Percentiles rank a stretch among this genome's conserved stretches.
phyloP scores from a whole-genome alignment of 2,888 invertebrate genomes.

The Terebella lapidaria region DNA sequence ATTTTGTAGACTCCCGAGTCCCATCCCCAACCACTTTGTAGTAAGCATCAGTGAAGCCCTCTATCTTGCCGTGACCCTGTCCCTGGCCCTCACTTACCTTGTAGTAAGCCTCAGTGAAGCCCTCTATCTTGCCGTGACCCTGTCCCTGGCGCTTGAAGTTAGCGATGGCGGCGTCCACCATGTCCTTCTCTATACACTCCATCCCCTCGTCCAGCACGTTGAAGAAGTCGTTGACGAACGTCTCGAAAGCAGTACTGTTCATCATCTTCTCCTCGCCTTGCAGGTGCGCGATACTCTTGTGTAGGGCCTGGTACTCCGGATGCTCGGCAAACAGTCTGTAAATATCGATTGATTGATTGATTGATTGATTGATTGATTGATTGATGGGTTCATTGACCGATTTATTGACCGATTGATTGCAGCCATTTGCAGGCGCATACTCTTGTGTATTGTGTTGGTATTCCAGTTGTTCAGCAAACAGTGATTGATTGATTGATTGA shows the following conservation, averaged over 20 bases:
- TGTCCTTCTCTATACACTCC: slow-evolving; percentile 28
- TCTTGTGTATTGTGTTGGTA: too few species aligned
- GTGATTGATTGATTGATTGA: too few species aligned
- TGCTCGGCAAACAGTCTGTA: slow-evolving; percentile 30
- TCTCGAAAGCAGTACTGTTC: slow-evolving; percentile 32
- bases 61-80: too few species aligned
- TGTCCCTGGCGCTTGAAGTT: slow-evolving; percentile 20
- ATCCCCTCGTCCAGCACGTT: slow-evolving; percentile 36
- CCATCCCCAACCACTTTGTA: not conserved
- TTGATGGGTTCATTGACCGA: too few species aligned
- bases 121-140: slow-evolving; percentile 17
- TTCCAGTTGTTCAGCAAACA: too few species aligned
- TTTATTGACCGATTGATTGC: too few species aligned
- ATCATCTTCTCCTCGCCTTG: slow-evolving; percentile 31
- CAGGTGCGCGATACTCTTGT: slow-evolving; percentile 25
- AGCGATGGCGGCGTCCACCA: slow-evolving; percentile 30
- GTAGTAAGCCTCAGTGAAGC: slow-evolving; percentile 22
- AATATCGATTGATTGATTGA: too few species aligned
- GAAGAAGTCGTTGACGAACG: slow-evolving; percentile 31
- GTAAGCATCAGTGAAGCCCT: not conserved
- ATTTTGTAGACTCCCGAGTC: not conserved
- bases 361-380: too few species aligned
- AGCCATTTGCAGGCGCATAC: too few species aligned
- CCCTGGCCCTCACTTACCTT: slow-evolving; percentile 19
- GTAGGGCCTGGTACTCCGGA: slow-evolving; percentile 28